Conservation (phyloP, 2,888 invertebrate species). For the Noctua janthina region DNA sequence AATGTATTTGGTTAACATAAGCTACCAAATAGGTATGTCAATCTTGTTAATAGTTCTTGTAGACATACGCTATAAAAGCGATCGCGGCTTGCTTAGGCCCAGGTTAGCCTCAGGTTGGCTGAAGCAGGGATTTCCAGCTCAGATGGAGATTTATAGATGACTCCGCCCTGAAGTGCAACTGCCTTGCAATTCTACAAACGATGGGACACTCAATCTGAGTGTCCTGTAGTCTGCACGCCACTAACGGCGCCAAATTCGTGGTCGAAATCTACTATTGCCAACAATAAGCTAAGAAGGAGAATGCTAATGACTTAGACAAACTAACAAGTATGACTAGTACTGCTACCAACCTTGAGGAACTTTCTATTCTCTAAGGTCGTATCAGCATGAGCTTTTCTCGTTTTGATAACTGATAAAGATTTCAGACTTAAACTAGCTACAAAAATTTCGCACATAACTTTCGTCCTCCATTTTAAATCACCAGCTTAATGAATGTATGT, state of each 20-base stretch:
- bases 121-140: neutral
- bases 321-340: neutral
- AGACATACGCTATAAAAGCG: neutral
- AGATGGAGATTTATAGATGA: neutral
- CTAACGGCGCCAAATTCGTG: neutral
- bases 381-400: neutral
- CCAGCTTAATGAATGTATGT: constrained; percentile 2
- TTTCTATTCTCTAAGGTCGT: neutral
- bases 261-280: neutral
- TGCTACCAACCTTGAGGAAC: neutral
- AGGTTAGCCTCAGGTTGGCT: neutral
- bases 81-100: neutral
- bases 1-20: neutral
- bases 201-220: neutral
- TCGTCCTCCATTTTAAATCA: constrained; percentile 1
- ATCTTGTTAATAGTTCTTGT: neutral
- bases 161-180: neutral
- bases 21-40: neutral
- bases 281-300: neutral
- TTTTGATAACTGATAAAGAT: neutral
- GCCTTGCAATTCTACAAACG: neutral
- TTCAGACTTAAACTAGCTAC: neutral
- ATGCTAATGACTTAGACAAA: neutral
- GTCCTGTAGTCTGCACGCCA: neutral
- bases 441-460: neutral